phyloP scores from a whole-genome alignment of 2,797 vertebrate genomes.

The Cossypha polioptera region DNA sequence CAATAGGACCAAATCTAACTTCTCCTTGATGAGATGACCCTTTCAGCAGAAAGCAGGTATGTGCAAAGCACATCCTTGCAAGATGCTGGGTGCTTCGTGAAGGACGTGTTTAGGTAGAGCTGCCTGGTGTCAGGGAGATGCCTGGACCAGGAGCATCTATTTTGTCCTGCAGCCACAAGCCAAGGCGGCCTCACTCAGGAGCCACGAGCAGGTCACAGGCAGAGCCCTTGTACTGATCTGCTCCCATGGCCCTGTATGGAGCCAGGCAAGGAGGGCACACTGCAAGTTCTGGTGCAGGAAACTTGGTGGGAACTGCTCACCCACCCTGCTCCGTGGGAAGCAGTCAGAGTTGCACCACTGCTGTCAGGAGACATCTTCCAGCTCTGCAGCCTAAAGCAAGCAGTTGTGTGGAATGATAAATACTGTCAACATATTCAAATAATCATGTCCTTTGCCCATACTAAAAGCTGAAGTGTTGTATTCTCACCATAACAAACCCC shows the following conservation, averaged over 20 bases:
- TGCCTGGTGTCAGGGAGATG: background rate
- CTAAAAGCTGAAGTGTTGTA: background rate
- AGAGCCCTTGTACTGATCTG: background rate
- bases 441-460: background rate
- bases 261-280: background rate
- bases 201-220: background rate
- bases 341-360: background rate
- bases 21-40: background rate
- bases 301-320: background rate
- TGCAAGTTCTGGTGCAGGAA: background rate
- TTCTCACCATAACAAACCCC: conserved; percentile 1
- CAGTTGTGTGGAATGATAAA: background rate
- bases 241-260: background rate
- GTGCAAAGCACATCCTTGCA: background rate
- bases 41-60: background rate
- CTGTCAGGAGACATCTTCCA: background rate
- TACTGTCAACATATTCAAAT: background rate
- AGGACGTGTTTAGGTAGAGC: background rate
- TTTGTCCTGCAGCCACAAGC: background rate
- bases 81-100: background rate
- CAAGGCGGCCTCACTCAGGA: background rate
- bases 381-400: background rate
- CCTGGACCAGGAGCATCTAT: background rate
- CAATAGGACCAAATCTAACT: conserved; percentile 44
- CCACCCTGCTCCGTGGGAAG: background rate